Conservation (phyloP, 2,797 vertebrate species). For the Poliocrania exsul region DNA sequence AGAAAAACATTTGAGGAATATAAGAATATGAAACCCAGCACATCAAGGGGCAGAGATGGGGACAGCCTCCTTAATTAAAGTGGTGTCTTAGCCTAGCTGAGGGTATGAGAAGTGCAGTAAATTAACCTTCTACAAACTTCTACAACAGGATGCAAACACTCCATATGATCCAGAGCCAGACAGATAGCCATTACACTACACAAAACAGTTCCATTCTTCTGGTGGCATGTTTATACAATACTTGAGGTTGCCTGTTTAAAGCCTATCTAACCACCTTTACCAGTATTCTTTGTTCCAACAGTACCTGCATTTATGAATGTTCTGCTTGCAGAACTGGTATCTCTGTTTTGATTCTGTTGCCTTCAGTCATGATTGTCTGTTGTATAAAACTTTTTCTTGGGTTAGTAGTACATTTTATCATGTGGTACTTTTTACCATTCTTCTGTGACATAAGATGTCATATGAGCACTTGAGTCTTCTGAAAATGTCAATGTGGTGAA, state of each 20-base stretch:
- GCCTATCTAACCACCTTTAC: background rate
- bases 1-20: background rate
- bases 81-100: background rate
- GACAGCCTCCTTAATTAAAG: background rate
- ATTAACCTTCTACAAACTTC: background rate
- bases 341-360: background rate
- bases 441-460: background rate
- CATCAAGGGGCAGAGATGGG: background rate
- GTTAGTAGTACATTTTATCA: background rate
- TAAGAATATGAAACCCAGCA: background rate
- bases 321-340: background rate
- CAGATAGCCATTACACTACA: background rate
- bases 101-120: accelerated
- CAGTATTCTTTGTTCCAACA: background rate
- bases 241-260: background rate
- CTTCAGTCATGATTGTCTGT: background rate
- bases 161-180: background rate
- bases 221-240: background rate
- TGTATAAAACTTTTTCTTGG: background rate
- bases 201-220: background rate
- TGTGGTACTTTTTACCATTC: too few relatives aligned
- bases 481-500: background rate
- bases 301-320: background rate
- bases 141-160: background rate
- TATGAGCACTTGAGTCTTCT: background rate